Percentiles rank a stretch among this genome's conserved stretches.
phyloP scores from a whole-genome alignment of 1,140 invertebrate genomes.

The Lepidurus packardi region DNA sequence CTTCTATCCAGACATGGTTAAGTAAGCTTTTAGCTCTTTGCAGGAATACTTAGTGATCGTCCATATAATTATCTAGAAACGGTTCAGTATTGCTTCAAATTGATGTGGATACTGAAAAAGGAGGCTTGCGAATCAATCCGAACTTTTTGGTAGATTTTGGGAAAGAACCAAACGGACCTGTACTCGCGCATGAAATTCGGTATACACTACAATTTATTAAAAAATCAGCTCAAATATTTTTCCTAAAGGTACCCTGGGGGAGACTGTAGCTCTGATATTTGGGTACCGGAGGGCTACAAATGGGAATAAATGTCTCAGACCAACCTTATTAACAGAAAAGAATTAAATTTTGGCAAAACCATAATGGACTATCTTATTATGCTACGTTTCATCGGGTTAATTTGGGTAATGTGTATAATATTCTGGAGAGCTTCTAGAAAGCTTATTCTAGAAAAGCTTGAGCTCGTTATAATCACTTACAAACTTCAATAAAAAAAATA shows the following conservation, averaged over 20 bases:
- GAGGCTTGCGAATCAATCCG: slow-evolving; percentile 77
- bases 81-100: slow-evolving; percentile 77
- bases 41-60: too few species aligned
- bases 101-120: slow-evolving; percentile 73
- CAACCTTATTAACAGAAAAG: too few species aligned
- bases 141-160: slow-evolving; percentile 91
- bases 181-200: slow-evolving; percentile 91
- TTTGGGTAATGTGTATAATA: too few species aligned
- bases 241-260: slow-evolving; percentile 73
- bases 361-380: too few species aligned
- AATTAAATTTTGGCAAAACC: too few species aligned
- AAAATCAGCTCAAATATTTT: slow-evolving; percentile 43
- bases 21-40: slow-evolving; percentile 46
- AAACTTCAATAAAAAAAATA: too few species aligned
- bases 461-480: too few species aligned
- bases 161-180: slow-evolving; percentile 75
- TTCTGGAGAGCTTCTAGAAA: too few species aligned
- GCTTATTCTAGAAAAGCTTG: too few species aligned
- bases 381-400: too few species aligned
- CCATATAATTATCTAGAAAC: slow-evolving; percentile 48
- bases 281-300: slow-evolving; percentile 58
- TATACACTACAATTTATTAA: slow-evolving; percentile 41
- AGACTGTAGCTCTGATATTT: slow-evolving; percentile 96
- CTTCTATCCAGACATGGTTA: slow-evolving; percentile 78
- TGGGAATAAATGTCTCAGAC: slow-evolving; percentile 48